phyloP scores from a whole-genome alignment of 1,140 invertebrate species.

The Antheraea mylitta region DNA sequence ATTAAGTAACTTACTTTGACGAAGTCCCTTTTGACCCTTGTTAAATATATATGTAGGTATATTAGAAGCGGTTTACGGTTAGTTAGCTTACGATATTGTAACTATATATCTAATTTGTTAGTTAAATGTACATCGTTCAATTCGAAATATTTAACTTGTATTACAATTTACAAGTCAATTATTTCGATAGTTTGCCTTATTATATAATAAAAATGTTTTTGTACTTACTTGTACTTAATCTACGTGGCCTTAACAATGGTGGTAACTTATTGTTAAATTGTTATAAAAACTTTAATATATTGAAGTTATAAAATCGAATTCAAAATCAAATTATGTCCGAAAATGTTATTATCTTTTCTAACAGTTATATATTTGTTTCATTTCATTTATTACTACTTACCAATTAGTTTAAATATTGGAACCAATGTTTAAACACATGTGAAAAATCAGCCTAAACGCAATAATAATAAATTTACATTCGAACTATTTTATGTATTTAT shows the following conservation, averaged over 20 bases:
- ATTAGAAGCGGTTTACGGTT: constrained; percentile 17
- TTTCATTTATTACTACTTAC: neutral
- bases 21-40: constrained; percentile 16
- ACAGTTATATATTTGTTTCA: neutral
- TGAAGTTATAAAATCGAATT: neutral
- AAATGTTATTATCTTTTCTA: neutral
- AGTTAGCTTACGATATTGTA: constrained; percentile 6
- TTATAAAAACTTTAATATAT: neutral
- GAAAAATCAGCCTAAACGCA: neutral
- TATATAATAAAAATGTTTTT: neutral
- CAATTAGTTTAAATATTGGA: neutral
- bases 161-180: neutral
- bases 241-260: neutral
- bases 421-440: neutral
- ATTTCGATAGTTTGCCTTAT: neutral
- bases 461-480: neutral
- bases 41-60: constrained; percentile 9
- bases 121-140: neutral
- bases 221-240: neutral
- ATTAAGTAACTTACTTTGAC: constrained; percentile 5
- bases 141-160: neutral
- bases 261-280: neutral
- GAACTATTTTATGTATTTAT: neutral
- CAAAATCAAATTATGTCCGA: too few species aligned
- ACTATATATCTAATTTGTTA: neutral